A percentile compares a stretch with the other conserved stretches of the same genome.
Conservation (phyloP, 2,113 vertebrate species). For the Sinocyclocheilus maitianheensis region DNA sequence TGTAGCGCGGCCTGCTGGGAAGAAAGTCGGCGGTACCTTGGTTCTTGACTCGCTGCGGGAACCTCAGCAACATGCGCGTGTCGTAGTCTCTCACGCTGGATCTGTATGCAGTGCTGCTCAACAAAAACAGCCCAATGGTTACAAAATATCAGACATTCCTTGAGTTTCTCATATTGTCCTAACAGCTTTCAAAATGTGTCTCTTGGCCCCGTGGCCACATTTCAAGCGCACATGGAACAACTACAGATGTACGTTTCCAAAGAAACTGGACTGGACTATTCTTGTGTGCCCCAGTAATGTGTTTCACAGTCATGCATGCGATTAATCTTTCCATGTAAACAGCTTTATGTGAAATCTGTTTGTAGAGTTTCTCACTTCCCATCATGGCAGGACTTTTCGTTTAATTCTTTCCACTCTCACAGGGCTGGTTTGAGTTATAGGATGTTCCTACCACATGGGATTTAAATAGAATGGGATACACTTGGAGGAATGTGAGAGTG, state of each 20-base stretch:
- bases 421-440: conserved; percentile 37
- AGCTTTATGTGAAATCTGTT: conserved; percentile 64
- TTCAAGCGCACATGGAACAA: conserved; percentile 24
- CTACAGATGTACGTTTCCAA: background rate
- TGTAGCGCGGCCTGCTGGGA: conserved; percentile 92
- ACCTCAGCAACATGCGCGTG: conserved; percentile 91
- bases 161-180: background rate
- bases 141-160: conserved; percentile 37
- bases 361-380: conserved; percentile 58
- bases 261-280: conserved; percentile 32
- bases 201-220: conserved; percentile 13
- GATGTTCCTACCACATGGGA: conserved; percentile 26
- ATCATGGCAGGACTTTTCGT: conserved; percentile 47
- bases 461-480: conserved; percentile 50
- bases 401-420: conserved; percentile 10
- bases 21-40: conserved; percentile 96
- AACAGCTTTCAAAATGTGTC: conserved; percentile 18
- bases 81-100: conserved; percentile 88
- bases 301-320: conserved; percentile 63
- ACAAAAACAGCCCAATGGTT: conserved; percentile 29
- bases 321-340: conserved; percentile 63
- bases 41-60: conserved; percentile 97
- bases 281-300: conserved; percentile 69
- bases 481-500: conserved; percentile 45
- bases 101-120: conserved; percentile 69